Conservation (phyloP, 2,797 vertebrate genomes). For the Gymnopithys bicolor region DNA sequence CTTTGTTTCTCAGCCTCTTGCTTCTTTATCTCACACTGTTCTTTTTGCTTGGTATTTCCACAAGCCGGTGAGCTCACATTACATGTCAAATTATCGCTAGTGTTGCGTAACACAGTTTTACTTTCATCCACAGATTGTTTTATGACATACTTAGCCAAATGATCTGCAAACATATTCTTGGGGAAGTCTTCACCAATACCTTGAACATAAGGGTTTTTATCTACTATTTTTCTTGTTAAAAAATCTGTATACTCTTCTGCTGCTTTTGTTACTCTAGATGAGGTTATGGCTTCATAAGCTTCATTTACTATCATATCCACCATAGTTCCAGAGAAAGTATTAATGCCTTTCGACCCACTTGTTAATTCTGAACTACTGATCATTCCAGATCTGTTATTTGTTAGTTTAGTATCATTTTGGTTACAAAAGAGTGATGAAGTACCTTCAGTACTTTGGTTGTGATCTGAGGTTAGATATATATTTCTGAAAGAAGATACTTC, state of each 20-base stretch:
- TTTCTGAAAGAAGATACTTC: constrained; percentile 66
- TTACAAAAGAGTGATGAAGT: constrained; percentile 19
- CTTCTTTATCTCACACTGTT: constrained; percentile 13
- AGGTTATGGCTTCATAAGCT: constrained; percentile 87
- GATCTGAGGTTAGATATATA: constrained; percentile 64
- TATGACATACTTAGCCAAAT: constrained; percentile 72
- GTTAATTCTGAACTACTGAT: constrained; percentile 54
- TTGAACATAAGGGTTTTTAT: constrained; percentile 43
- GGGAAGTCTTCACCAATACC: constrained; percentile 52
- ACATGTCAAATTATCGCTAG: constrained; percentile 43
- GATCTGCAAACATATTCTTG: constrained; percentile 70
- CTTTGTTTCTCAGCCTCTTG: constrained; percentile 49
- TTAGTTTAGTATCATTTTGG: constrained; percentile 14
- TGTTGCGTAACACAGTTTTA: constrained; percentile 51
- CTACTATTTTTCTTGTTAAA: constrained; percentile 79
- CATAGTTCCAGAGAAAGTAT: constrained; percentile 88
- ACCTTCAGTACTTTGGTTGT: not conserved
- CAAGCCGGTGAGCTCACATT: not conserved
- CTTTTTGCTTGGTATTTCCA: not conserved
- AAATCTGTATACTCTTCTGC: constrained; percentile 83
- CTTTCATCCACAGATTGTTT: constrained; percentile 73
- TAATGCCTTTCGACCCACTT: constrained; percentile 32
- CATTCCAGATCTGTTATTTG: constrained; percentile 3
- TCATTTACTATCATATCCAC: constrained; percentile 90
- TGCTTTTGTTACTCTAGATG: constrained; percentile 83